phyloP scores from a whole-genome alignment of 2,113 vertebrate genomes.

The Hippocampus comes region DNA sequence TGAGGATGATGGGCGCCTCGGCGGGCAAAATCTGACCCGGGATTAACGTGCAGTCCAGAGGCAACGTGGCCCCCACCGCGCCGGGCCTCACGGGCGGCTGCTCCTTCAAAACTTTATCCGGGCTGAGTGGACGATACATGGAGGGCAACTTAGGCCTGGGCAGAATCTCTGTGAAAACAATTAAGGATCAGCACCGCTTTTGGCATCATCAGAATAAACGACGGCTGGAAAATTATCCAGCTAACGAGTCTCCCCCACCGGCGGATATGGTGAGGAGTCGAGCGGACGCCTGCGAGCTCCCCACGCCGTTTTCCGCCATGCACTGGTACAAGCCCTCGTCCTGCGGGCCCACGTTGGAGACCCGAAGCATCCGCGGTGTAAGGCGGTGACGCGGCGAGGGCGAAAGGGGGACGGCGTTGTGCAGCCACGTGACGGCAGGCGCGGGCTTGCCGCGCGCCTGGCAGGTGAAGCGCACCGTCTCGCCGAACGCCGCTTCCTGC shows the following conservation, averaged over 20 bases:
- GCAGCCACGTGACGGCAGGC: conserved; percentile 87
- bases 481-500: conserved; percentile 81
- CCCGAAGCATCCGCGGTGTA: conserved; percentile 67
- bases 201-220: background rate
- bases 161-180: conserved; percentile 41
- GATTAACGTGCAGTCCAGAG: conserved; percentile 74
- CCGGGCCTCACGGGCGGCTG: conserved; percentile 64
- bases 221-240: background rate
- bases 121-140: conserved; percentile 64
- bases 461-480: conserved; percentile 87
- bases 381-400: conserved; percentile 79
- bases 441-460: conserved; percentile 85
- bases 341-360: conserved; percentile 82
- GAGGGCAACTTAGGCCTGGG: conserved; percentile 63
- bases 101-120: conserved; percentile 74
- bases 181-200: background rate
- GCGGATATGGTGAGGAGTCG: conserved; percentile 79
- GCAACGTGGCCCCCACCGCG: conserved; percentile 47
- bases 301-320: conserved; percentile 92
- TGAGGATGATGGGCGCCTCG: conserved; percentile 91
- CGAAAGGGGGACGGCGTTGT: conserved; percentile 79
- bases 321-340: conserved; percentile 95
- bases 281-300: conserved; percentile 86
- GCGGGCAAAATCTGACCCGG: conserved; percentile 74
- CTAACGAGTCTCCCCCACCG: conserved; percentile 61